These are phyloP conservation scores for Catalaphyllia jardinei DNA, from an alignment of 64 coral and sea anemone genomes.

Conservation along the genomic window DNA sequence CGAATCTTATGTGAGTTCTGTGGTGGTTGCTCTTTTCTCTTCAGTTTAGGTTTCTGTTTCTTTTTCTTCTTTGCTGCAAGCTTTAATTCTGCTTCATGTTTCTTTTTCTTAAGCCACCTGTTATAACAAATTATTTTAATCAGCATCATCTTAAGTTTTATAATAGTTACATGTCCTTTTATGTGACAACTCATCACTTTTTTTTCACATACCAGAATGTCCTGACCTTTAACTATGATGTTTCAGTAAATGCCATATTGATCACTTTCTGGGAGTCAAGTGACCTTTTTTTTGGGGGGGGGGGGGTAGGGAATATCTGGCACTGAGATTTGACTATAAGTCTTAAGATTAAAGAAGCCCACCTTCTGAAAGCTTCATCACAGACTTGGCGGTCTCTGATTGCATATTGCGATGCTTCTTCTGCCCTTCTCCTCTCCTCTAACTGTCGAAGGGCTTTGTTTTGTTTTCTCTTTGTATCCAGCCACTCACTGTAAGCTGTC, in stretches of 20 bases:
- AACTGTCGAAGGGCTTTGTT: constrained; percentile 55
- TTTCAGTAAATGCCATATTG: too few species aligned
- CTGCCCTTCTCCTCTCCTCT: constrained; percentile 68
- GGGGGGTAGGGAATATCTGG: too few species aligned
- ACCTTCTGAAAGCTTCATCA: constrained; percentile 98
- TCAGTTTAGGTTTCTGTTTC: constrained; percentile 60
- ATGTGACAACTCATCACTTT: too few species aligned
- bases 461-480: constrained; percentile 73
- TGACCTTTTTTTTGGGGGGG: too few species aligned
- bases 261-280: too few species aligned
- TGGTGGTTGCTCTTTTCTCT: constrained; percentile 85
- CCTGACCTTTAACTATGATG: too few species aligned
- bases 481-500: constrained; percentile 77
- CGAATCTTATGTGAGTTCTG: constrained; percentile 93
- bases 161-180: too few species aligned
- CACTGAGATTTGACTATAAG: too few species aligned
- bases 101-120: constrained; percentile 92
- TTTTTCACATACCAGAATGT: too few species aligned
- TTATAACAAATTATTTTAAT: neutral
- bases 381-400: constrained; percentile 87
- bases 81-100: constrained; percentile 61
- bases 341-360: neutral
- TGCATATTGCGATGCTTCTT: constrained; percentile 80
- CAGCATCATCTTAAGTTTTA: too few species aligned
- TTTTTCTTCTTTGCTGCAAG: constrained; percentile 79